These are phyloP conservation scores for Scaptomyza cyrtandrae DNA, from an alignment of 2,888 invertebrate genomes.

Conservation along the genomic window DNA sequence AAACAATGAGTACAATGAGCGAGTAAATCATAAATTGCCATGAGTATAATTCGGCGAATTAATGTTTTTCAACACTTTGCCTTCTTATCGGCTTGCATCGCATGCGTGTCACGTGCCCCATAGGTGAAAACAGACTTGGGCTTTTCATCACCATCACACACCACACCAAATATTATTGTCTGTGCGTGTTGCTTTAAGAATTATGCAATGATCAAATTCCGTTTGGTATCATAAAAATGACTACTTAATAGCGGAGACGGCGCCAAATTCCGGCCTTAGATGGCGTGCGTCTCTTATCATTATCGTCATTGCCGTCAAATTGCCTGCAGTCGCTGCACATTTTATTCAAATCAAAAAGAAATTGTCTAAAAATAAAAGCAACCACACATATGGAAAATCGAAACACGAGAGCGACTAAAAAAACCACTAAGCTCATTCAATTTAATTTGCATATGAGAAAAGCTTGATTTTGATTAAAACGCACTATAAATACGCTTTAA, in stretches of 20 bases:
- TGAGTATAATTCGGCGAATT: slow-evolving; percentile 9
- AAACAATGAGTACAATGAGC: slow-evolving; percentile 6
- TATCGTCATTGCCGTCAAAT: slow-evolving; percentile 38
- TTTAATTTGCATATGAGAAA: slow-evolving; percentile 31
- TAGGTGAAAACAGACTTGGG: slow-evolving; percentile 50
- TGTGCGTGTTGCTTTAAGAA: slow-evolving; percentile 41
- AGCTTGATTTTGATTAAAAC: not conserved
- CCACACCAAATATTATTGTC: slow-evolving; percentile 3
- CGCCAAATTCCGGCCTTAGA: slow-evolving; percentile 57
- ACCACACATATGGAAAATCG: slow-evolving; percentile 27
- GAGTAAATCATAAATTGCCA: slow-evolving; percentile 54
- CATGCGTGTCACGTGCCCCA: slow-evolving; percentile 73
- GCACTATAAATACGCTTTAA: slow-evolving; percentile 27
- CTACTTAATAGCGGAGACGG: slow-evolving; percentile 70
- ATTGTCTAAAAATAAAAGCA: slow-evolving; percentile 71
- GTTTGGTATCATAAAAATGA: slow-evolving; percentile 65
- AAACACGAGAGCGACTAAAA: slow-evolving; percentile 18
- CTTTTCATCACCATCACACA: slow-evolving; percentile 47
- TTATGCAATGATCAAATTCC: slow-evolving; percentile 73
- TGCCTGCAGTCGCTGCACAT: slow-evolving; percentile 43
- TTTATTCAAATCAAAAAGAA: slow-evolving; percentile 69
- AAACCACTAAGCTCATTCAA: slow-evolving; percentile 32
- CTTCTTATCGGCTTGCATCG: slow-evolving; percentile 60
- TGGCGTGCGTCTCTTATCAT: slow-evolving; percentile 56
- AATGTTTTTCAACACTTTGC: slow-evolving; percentile 31